Base-by-base conservation (phyloP, 2,113 vertebrate genomes). In the Solenodon paradoxus region DNA sequence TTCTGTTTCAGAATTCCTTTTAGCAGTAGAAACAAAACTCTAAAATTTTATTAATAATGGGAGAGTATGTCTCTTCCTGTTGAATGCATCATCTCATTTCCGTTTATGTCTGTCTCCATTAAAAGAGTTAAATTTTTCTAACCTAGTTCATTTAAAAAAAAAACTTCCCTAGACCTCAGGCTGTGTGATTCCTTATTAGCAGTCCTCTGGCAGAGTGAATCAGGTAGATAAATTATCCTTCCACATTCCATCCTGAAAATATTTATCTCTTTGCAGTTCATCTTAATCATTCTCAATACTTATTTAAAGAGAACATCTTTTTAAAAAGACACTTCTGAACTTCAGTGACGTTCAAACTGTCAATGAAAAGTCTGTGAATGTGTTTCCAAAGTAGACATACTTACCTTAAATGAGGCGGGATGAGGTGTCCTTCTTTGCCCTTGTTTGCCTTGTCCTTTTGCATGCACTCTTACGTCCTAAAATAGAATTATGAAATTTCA, bases 251-350 rank as follows among this genome's bases (percentile, higher is more conserved):
- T 79, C 28, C 69, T 42, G n/a, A 72, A 92, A 53, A 90, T 66
- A 38, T 79, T 35, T 59, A 28, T 66, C 49, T 71, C 26, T 71
- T 83, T 77, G 59, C 26, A 28, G 16, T 87, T 89, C 45, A 75
- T 91, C n/a, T 77, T 63, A 66, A 19, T 61, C 38, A 30, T 90
- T 93, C 57, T 80, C 47, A 88, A 24, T 64, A 77, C 19, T 53
- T 91, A 72, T 24, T 72, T 77, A 61, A 69, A 77, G 45, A 42
- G 32, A 53, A 35, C 51, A 7, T 84, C 47, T 32, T 92, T 89
- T 90, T 40, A 40, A 90, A 96, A 74, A 42, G 92, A 83, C 57
- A 74, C n/a, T 63, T 75, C 45, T 92, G 59, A 94, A 66, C 69
- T 26, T 8, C 20, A n/a, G 89, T 84, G 47, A 57, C 96, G 77